Evolutionary conservation across 2,888 invertebrate genomes (phyloP), one percentile per base, ranked within the genome.

Genomic region (Sesamia inferens): DNA sequence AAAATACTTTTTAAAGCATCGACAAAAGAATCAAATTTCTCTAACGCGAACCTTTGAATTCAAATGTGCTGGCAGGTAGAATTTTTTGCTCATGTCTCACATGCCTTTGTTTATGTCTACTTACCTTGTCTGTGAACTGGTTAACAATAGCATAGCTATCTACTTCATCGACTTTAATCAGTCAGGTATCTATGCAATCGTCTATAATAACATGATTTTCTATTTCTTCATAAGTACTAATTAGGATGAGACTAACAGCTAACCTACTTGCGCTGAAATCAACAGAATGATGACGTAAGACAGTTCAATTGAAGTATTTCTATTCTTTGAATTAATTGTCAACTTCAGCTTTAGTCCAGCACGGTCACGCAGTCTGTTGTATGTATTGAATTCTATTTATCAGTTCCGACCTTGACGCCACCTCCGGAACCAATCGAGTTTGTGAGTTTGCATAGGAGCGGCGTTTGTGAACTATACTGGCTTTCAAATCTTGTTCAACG

Each of bases 401-500:
- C 92, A 91, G 90, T 76, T 78, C 68, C 88, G 90, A 88, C 96
- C 95, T 95, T 95, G 95, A 87, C 79, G 85, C 82, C 85, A 84
- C 89, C 91, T 91, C 89, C 91, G 93, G 92, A 93, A 92, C 94
- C 89, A 93, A 95, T 94, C 89, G 86, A 84, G 76, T 85, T 85
- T 83, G 88, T 85, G 83, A 84, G 87, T 90, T 92, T 90, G 88
- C 89, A 90, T 89, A 91, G 89, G 89, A 92, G 90, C 84, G 91
- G 88, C 85, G 85, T 87, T 88, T 86, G 87, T 88, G 84, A 88
- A 88, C 79, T 78, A 76, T 82, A 67, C 82, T 83, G 75, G 77
- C 76, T 82, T 82, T 82, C 76, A 78, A 76, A 82, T 75, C 76
- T 86, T 83, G 76, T 82, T 81, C 67, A 74, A 80, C 75, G 63